These are phyloP conservation scores for Acrossocheilus wenchowensis DNA, from an alignment of 2,797 vertebrate genomes.

Conservation along the genomic window DNA sequence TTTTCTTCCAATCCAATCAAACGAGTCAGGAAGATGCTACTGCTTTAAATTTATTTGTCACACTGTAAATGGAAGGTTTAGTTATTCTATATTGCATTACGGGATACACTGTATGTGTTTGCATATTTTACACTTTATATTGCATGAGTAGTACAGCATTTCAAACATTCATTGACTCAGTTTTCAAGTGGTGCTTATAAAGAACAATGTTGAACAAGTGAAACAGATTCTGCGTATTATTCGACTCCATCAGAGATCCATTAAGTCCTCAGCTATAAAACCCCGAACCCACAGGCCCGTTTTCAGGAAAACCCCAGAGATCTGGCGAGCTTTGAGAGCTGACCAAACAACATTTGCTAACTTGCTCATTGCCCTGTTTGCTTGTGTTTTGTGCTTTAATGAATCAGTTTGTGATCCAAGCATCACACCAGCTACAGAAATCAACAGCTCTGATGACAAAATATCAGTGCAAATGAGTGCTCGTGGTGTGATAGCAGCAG, in stretches of 20 bases:
- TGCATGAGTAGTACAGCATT: not conserved
- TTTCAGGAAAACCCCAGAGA: constrained; percentile 21
- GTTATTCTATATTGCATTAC: not conserved
- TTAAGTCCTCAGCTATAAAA: constrained; percentile 2
- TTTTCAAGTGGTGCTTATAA: not conserved
- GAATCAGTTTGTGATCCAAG: not conserved
- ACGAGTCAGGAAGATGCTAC: no score
- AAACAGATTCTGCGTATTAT: constrained; percentile 12
- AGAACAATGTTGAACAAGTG: not conserved
- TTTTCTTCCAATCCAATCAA: not conserved
- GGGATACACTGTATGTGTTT: not conserved
- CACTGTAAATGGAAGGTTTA: not conserved
- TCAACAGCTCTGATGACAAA: not conserved
- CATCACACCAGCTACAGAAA: not conserved
- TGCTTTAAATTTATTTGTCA: not conserved
- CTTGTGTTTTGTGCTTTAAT: constrained; percentile 6
- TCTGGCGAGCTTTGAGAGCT: not conserved
- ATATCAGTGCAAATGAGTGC: not conserved
- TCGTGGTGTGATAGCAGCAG: not conserved
- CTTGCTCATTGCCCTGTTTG: not conserved
- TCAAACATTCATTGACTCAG: not conserved
- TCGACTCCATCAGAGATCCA: not conserved
- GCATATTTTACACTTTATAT: not conserved
- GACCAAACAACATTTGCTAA: not conserved
- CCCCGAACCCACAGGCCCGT: constrained; percentile 18